phyloP scores from a whole-genome alignment of 2,888 invertebrate species.

The Pedicia rivosa region DNA sequence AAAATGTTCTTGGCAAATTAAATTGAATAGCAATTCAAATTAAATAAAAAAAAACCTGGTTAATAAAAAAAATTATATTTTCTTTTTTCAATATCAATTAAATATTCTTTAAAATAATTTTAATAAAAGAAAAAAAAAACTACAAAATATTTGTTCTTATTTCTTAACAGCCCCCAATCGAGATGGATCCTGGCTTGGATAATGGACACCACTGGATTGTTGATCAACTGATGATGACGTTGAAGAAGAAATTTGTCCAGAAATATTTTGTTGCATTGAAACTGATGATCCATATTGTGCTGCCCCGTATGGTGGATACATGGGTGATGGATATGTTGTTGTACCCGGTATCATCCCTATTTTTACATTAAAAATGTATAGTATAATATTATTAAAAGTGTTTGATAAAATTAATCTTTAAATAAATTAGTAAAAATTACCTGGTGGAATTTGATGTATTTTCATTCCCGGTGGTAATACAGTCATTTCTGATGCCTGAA shows the following conservation, averaged over 20 bases:
- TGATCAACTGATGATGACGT: conserved; percentile 26
- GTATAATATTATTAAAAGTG: too few relatives aligned
- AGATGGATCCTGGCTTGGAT: conserved; percentile 95
- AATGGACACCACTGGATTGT: conserved; percentile 55
- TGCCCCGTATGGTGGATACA: conserved; percentile 22
- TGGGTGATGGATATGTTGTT: conserved; percentile 27
- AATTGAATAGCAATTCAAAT: neutral
- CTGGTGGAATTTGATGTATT: conserved; percentile 28
- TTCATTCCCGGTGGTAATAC: conserved; percentile 31
- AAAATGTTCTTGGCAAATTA: neutral
- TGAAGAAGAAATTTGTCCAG: conserved; percentile 11
- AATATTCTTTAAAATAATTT: too few relatives aligned
- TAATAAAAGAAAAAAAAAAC: too few relatives aligned
- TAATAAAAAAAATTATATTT: conserved; percentile 3
- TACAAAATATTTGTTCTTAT: too few relatives aligned
- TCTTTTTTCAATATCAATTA: conserved; percentile 9
- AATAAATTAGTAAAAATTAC: conserved; percentile 25
- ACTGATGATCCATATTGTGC: conserved; percentile 29
- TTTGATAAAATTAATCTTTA: conserved; percentile 20
- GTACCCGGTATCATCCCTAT: conserved; percentile 3
- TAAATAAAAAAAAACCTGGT: conserved; percentile 13
- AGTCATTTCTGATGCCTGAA: conserved; percentile 32
- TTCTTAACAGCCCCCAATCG: conserved; percentile 56
- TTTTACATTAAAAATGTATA: neutral
- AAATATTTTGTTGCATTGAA: conserved; percentile 16